These are phyloP conservation scores for Turnix velox DNA, from an alignment of 2,113 vertebrate genomes.

Conservation along the genomic window DNA sequence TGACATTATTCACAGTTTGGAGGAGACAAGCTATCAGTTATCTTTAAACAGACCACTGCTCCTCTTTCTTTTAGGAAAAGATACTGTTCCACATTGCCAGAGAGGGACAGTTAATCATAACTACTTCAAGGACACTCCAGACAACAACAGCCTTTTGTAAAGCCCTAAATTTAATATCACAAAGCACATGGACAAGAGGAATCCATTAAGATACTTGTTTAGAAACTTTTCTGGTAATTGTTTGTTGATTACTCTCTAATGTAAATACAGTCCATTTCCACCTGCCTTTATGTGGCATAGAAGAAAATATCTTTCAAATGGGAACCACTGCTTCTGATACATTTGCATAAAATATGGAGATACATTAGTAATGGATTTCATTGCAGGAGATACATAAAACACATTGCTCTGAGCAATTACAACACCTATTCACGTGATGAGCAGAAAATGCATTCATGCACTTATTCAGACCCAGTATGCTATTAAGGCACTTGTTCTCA, in stretches of 20 bases:
- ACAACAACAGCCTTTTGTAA: neutral
- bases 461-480: neutral
- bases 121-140: neutral
- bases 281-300: neutral
- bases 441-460: neutral
- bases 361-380: neutral
- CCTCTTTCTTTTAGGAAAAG: neutral
- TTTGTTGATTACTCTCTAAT: neutral
- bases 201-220: neutral
- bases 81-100: neutral
- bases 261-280: neutral
- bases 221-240: neutral
- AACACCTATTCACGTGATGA: neutral
- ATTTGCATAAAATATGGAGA: neutral
- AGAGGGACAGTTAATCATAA: neutral
- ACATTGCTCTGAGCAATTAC: neutral
- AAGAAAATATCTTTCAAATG: neutral
- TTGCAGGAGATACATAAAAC: neutral
- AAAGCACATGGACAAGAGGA: neutral
- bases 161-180: neutral
- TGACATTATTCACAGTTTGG: slow-evolving; percentile 7
- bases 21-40: neutral
- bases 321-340: neutral
- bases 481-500: neutral
- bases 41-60: neutral